Percentiles rank a stretch among this genome's conserved stretches.
Conservation (phyloP, 2,797 vertebrate genomes). For the Neomorphus geoffroyi region DNA sequence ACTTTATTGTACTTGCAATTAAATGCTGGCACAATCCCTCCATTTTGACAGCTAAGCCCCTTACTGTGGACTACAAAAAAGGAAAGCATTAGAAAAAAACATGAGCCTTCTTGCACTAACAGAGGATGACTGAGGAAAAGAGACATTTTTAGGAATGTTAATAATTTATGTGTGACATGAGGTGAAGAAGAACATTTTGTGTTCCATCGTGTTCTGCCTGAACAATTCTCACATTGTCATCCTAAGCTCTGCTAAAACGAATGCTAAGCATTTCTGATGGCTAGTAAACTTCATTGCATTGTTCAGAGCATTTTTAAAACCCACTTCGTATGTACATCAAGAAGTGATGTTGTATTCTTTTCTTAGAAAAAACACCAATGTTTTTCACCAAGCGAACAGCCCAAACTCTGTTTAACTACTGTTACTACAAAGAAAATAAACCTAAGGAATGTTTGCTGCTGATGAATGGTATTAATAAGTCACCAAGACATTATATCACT, state of each 20-base stretch:
- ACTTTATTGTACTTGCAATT: background rate
- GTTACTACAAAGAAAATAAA: background rate
- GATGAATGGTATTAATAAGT: background rate
- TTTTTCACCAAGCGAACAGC: background rate
- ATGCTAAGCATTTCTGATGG: background rate
- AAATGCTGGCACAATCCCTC: background rate
- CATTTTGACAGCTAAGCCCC: background rate
- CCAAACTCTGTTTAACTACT: background rate
- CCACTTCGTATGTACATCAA: background rate
- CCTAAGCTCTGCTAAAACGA: background rate
- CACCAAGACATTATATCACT: background rate
- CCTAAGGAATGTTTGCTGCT: background rate
- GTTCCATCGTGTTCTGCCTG: background rate
- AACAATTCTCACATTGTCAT: background rate
- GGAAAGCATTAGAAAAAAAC: background rate
- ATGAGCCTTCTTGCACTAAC: background rate
- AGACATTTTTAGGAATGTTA: conserved; percentile 21
- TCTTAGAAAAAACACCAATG: background rate
- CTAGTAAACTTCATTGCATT: background rate
- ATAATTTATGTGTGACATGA: conserved; percentile 16
- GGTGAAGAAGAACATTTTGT: conserved; percentile 1
- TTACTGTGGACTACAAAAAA: background rate
- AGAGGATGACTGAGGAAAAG: background rate
- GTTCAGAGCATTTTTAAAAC: background rate
- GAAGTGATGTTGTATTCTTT: background rate